phyloP scores from a whole-genome alignment of 1,140 invertebrate species.

The Campodea augens region DNA sequence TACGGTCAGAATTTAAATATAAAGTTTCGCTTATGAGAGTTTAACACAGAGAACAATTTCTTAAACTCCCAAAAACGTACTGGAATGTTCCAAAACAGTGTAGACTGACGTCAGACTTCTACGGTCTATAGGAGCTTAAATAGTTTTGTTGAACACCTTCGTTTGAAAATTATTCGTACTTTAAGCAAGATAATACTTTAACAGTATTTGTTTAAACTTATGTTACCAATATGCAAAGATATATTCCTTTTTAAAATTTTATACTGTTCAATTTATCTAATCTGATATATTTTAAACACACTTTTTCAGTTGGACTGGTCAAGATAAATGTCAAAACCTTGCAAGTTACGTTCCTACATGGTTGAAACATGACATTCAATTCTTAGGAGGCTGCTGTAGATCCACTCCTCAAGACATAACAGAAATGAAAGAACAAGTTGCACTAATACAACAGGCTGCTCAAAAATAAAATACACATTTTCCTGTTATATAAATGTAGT shows the following conservation, averaged over 20 bases:
- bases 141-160: too few relatives aligned
- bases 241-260: neutral
- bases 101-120: too few relatives aligned
- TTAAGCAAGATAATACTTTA: neutral
- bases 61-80: too few relatives aligned
- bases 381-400: slow-evolving; percentile 61
- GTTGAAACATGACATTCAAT: slow-evolving; percentile 44
- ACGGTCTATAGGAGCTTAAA: too few relatives aligned
- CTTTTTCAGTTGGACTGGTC: slow-evolving; percentile 33
- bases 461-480: too few relatives aligned
- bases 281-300: slow-evolving; percentile 7
- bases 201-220: neutral
- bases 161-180: neutral
- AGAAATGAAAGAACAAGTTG: slow-evolving; percentile 26
- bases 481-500: too few relatives aligned
- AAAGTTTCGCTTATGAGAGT: too few relatives aligned
- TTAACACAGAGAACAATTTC: too few relatives aligned
- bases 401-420: slow-evolving; percentile 41
- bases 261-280: too few relatives aligned
- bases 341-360: slow-evolving; percentile 40
- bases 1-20: too few relatives aligned
- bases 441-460: too few relatives aligned
- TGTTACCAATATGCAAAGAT: neutral
- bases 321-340: slow-evolving; percentile 30
- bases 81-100: too few relatives aligned